Conservation (phyloP, 2,888 invertebrate genomes). For the Drosophila monieri region DNA sequence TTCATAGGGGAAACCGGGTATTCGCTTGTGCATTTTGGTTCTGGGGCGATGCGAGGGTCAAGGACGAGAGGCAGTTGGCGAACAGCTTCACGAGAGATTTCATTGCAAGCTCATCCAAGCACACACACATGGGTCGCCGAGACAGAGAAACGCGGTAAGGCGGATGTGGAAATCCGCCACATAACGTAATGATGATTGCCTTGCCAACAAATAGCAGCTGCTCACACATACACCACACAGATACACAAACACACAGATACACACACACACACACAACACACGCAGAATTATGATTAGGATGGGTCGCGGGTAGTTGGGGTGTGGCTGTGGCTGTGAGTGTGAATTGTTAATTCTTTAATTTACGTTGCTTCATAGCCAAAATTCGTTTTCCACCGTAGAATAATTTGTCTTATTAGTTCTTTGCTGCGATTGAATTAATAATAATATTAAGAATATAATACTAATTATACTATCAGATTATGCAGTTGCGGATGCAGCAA, state of each 20-base stretch:
- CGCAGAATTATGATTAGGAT: constrained; percentile 5
- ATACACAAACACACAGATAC: constrained; percentile 10
- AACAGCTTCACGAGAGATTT: constrained; percentile 52
- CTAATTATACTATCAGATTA: constrained; percentile 7
- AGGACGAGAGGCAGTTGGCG: constrained; percentile 66
- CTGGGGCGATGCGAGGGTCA: background rate
- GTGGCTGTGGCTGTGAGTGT: constrained; percentile 53
- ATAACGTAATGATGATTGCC: constrained; percentile 69
- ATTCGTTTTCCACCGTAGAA: constrained; percentile 75
- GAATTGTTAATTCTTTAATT: constrained; percentile 60
- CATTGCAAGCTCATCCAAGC: constrained; percentile 46
- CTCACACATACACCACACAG: constrained; percentile 48
- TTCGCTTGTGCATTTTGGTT: constrained; percentile 6
- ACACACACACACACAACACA: constrained; percentile 31
- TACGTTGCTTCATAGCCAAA: constrained; percentile 74
- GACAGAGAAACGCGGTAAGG: constrained; percentile 29
- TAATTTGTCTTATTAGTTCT: constrained; percentile 70
- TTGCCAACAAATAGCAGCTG: constrained; percentile 71
- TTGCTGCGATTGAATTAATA: constrained; percentile 32
- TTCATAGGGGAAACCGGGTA: constrained; percentile 79
- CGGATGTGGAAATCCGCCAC: constrained; percentile 42
- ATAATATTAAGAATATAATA: constrained; percentile 22
- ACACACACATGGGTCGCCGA: constrained; percentile 10
- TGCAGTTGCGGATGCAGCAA: constrained; percentile 15
- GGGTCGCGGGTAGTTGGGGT: constrained; percentile 35